Base-by-base conservation (phyloP, 2,888 invertebrate species). In the Noctuana brunneofusca region DNA sequence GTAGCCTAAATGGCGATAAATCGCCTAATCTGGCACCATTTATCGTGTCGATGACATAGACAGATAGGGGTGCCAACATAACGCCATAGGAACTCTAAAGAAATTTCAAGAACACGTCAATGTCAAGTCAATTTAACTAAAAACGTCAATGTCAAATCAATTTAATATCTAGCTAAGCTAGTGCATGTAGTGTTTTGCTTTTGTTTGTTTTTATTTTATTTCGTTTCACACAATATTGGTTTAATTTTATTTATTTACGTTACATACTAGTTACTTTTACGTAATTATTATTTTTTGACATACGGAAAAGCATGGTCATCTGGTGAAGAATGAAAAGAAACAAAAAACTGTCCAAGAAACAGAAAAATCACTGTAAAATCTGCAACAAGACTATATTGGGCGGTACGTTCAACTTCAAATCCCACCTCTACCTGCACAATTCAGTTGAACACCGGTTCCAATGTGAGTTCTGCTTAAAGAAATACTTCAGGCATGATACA, bases 401-500 rank as follows among this genome's bases (percentile, higher is more conserved):
- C 0, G 71, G 72, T 55, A 62, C 74, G 0, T 81, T 74, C 64
- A 79, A 84, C 22, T 75, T 76, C 18, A 73, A 75, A 57, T 58
- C 73, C 0, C 80, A 80, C 68, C 65, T 88, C 22, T 87, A 80
- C 54, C 69, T 72, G 8, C 88, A 88, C 48, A 78, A 71, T 1
- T 75, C 72, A 0, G 69, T 83, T 0, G 66, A 79, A 53, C 58
- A 82, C 0, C 71, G 83, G 4, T 83, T 76, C 50, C 73, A 72
- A 14, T 88, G 88, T 56, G 41, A 65, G 0, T 67, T 69, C 56
- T 88, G 88, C 55, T 48, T 64, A 0, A 85, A 81, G 66, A 74
- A 76, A 60, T 88, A 74, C 68, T 88, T 72, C 35, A 75, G 87
- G 38, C 71, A 66, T 1, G 87, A 88, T 63, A 69, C 71, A 0